Conservation (phyloP, 2,113 vertebrate genomes). For the Craseonycteris thonglongyai region DNA sequence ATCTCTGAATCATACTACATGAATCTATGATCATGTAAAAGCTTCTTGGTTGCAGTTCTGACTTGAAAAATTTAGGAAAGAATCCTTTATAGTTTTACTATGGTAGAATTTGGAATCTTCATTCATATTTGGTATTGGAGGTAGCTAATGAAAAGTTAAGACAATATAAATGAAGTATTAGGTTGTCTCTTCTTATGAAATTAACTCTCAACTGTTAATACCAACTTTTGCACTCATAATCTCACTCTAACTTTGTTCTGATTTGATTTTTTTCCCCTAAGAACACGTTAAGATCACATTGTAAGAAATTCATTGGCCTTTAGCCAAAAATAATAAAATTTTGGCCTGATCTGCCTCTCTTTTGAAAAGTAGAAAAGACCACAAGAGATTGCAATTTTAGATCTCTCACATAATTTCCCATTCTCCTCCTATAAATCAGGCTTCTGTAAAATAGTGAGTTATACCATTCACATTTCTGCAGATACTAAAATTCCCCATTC, state of each 20-base stretch:
- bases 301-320: slow-evolving; percentile 49
- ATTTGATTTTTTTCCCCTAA: slow-evolving; percentile 34
- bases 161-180: background rate
- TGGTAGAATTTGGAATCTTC: background rate
- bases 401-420: slow-evolving; percentile 69
- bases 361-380: slow-evolving; percentile 62
- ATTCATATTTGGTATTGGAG: background rate
- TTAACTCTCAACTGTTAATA: background rate
- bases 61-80: slow-evolving; percentile 7
- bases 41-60: background rate
- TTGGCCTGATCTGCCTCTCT: slow-evolving; percentile 52
- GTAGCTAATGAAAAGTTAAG: background rate
- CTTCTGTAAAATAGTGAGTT: slow-evolving; percentile 64
- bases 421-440: slow-evolving; percentile 65
- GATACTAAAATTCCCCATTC: slow-evolving; percentile 67
- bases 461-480: slow-evolving; percentile 71
- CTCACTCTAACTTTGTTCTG: slow-evolving; percentile 15
- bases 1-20: background rate
- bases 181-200: background rate
- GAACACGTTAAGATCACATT: slow-evolving; percentile 43
- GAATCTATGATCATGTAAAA: background rate
- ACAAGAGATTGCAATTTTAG: slow-evolving; percentile 62
- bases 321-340: slow-evolving; percentile 67
- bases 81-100: background rate
- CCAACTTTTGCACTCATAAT: background rate